Evolutionary conservation across 2,113 vertebrate genomes (phyloP).

Genomic region (Phoxinus phoxinus): DNA sequence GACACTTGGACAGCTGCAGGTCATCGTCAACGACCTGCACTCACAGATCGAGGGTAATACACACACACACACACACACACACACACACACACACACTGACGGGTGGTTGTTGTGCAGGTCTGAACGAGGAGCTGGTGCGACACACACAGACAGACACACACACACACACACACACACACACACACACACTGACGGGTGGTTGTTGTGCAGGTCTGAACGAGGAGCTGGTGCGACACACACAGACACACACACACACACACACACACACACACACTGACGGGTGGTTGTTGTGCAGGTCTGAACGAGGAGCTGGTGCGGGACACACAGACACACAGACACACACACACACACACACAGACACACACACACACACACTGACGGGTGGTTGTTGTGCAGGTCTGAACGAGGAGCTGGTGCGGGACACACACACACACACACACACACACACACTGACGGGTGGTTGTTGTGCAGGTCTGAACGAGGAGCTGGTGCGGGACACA

Average conservation of each 20-base stretch:
- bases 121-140: constrained; percentile 97
- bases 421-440: too few relatives aligned
- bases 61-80: neutral
- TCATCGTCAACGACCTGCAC: constrained; percentile 98
- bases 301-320: too few relatives aligned
- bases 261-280: constrained; percentile 75
- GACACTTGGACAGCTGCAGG: constrained; percentile 96
- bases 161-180: too few relatives aligned
- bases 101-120: constrained; percentile 75
- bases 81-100: too few relatives aligned
- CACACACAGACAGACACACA: too few relatives aligned
- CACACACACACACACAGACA: constrained; percentile 66
- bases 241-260: constrained; percentile 70
- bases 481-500: too few relatives aligned
- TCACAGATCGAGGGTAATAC: constrained; percentile 98
- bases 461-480: too few relatives aligned
- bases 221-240: too few relatives aligned
- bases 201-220: too few relatives aligned
- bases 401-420: constrained; percentile 97
- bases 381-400: constrained; percentile 77
- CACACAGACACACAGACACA: constrained; percentile 68
- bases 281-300: too few relatives aligned
- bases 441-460: too few relatives aligned
- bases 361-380: constrained; percentile 60
- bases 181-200: too few relatives aligned